A percentile compares a stretch with the other conserved stretches of the same genome.
Evolutionary conservation across 2,888 invertebrate species (phyloP).

Genomic region (Lissonota sp.): DNA sequence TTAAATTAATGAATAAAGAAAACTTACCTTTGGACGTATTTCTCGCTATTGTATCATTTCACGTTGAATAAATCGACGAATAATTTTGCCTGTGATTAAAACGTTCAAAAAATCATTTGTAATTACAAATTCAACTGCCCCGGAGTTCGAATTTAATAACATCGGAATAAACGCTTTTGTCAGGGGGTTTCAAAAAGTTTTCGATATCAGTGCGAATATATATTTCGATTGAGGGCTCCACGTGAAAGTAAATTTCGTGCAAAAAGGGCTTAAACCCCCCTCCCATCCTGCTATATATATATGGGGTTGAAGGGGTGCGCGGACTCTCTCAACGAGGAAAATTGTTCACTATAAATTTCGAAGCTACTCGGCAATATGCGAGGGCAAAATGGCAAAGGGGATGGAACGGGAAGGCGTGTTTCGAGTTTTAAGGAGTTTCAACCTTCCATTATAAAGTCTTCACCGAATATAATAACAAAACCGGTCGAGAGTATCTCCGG

Average conservation of each 20-base stretch:
- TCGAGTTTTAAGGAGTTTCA: constrained; percentile 82
- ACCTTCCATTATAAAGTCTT: constrained; percentile 83
- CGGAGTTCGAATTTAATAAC: background rate
- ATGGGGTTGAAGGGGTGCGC: background rate
- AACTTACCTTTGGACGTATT: background rate
- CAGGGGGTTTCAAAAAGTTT: background rate
- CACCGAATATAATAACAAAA: constrained; percentile 83
- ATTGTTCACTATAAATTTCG: constrained; percentile 62
- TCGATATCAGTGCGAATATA: background rate
- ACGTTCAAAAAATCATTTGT: background rate
- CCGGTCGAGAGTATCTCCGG: constrained; percentile 70
- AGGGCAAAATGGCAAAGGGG: constrained; percentile 40
- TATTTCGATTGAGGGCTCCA: too few relatives aligned
- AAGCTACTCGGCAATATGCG: constrained; percentile 58
- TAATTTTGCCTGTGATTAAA: background rate
- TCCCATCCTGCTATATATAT: background rate
- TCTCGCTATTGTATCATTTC: background rate
- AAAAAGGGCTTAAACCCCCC: too few relatives aligned
- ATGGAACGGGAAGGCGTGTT: constrained; percentile 61
- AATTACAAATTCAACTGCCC: background rate
- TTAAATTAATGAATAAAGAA: background rate
- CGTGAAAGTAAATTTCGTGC: too few relatives aligned
- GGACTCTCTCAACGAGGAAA: constrained; percentile 35
- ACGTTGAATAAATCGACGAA: too few relatives aligned
- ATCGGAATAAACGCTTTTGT: background rate